Evolutionary conservation across 1,140 invertebrate species (phyloP).

Genomic region (Bemisia tabaci): DNA sequence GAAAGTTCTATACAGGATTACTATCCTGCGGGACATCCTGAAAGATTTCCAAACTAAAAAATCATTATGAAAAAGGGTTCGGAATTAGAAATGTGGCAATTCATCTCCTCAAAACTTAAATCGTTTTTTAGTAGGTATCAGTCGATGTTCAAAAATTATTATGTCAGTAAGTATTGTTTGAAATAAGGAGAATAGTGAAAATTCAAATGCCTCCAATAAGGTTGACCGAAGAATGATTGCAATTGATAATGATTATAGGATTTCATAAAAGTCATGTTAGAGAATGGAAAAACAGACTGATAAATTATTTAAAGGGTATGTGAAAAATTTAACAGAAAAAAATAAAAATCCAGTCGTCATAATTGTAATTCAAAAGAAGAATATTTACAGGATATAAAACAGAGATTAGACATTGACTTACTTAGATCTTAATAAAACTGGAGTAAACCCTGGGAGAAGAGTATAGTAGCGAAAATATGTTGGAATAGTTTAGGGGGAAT

Average conservation of each 20-base stretch:
- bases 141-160: slow-evolving; percentile 1
- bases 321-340: slow-evolving; percentile 1
- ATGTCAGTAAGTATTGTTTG: neutral
- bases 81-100: slow-evolving; percentile 1
- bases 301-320: slow-evolving; percentile 4
- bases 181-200: neutral
- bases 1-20: slow-evolving; percentile 3
- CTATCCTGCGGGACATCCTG: neutral
- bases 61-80: neutral
- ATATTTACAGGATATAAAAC: neutral
- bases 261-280: neutral
- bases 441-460: slow-evolving; percentile 26
- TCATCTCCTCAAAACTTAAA: neutral
- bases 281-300: neutral
- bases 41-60: neutral
- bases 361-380: slow-evolving; percentile 4
- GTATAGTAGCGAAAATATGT: slow-evolving; percentile 24
- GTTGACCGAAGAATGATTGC: neutral
- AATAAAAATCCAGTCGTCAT: neutral
- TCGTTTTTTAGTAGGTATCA: neutral
- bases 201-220: neutral
- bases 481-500: slow-evolving; percentile 29
- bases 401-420: slow-evolving; percentile 18
- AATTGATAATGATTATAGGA: slow-evolving; percentile 1
- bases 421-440: slow-evolving; percentile 25